phyloP scores from a whole-genome alignment of 2,113 vertebrate species.

The Chionomys nivalis region DNA sequence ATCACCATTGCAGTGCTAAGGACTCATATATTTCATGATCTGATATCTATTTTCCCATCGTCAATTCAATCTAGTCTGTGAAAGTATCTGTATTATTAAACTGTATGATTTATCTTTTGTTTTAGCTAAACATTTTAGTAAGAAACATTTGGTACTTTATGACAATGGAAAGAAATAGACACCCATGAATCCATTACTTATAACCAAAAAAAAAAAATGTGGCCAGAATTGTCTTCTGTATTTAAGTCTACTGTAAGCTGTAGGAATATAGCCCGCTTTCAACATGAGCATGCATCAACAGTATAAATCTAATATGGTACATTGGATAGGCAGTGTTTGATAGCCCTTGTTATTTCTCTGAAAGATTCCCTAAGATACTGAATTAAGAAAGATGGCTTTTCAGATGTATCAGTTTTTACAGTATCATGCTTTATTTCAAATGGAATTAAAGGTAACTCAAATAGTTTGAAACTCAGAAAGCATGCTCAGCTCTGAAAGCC shows the following conservation, averaged over 20 bases:
- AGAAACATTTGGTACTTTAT: constrained; percentile 41
- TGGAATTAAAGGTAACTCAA: constrained; percentile 64
- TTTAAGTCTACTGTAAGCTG: constrained; percentile 57
- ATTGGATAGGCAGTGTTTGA: constrained; percentile 51
- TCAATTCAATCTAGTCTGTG: not conserved
- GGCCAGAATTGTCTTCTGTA: constrained; percentile 45
- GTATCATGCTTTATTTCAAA: constrained; percentile 66
- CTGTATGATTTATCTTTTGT: not conserved
- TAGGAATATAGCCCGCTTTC: constrained; percentile 56
- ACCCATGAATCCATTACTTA: constrained; percentile 12
- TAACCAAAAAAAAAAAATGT: constrained; percentile 46
- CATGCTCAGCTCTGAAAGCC: constrained; percentile 19
- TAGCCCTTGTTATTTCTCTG: constrained; percentile 59
- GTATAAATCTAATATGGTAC: constrained; percentile 61
- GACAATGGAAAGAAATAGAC: constrained; percentile 47
- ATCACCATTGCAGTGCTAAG: not conserved
- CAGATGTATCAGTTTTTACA: constrained; percentile 60
- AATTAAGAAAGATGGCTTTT: constrained; percentile 68
- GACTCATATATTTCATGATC: not conserved
- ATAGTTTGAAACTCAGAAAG: constrained; percentile 56
- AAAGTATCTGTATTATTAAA: not conserved
- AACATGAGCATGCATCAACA: constrained; percentile 36
- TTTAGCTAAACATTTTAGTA: not conserved
- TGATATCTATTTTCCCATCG: not conserved
- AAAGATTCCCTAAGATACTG: constrained; percentile 57